phyloP scores from a whole-genome alignment of 2,113 vertebrate genomes.

The Actinemys pallida region DNA sequence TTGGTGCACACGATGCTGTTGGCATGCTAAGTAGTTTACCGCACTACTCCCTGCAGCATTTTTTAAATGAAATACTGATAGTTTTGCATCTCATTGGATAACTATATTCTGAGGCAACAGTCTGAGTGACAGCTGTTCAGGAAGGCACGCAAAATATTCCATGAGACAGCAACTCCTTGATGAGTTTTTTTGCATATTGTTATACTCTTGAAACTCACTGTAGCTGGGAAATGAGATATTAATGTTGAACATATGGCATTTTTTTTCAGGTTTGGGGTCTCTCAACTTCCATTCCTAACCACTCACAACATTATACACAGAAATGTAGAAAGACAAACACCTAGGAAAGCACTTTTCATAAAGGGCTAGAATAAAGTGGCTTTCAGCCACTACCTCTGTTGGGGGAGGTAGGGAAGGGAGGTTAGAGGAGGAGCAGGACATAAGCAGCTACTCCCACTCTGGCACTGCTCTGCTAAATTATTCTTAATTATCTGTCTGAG shows the following conservation, averaged over 20 bases:
- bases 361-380: background rate
- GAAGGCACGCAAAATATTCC: conserved; percentile 48
- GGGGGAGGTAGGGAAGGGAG: background rate
- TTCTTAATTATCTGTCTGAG: too few relatives aligned
- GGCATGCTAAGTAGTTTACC: conserved; percentile 62
- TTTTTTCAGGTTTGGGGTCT: background rate
- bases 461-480: background rate
- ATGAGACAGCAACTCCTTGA: conserved; percentile 17
- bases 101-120: conserved; percentile 51
- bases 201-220: conserved; percentile 49
- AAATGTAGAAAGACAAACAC: background rate
- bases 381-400: background rate
- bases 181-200: background rate
- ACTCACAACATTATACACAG: background rate
- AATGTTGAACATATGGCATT: conserved; percentile 5
- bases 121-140: conserved; percentile 55
- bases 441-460: fast-evolving
- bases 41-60: conserved; percentile 53
- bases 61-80: conserved; percentile 74
- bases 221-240: conserved; percentile 53
- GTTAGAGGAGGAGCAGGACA: background rate
- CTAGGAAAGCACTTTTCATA: background rate
- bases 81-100: conserved; percentile 67
- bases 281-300: conserved; percentile 35
- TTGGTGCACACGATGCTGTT: conserved; percentile 42